Evolutionary conservation across 2,888 invertebrate species (phyloP), one percentile per base, ranked within the genome.

Genomic region (Polylopha cassiicola): DNA sequence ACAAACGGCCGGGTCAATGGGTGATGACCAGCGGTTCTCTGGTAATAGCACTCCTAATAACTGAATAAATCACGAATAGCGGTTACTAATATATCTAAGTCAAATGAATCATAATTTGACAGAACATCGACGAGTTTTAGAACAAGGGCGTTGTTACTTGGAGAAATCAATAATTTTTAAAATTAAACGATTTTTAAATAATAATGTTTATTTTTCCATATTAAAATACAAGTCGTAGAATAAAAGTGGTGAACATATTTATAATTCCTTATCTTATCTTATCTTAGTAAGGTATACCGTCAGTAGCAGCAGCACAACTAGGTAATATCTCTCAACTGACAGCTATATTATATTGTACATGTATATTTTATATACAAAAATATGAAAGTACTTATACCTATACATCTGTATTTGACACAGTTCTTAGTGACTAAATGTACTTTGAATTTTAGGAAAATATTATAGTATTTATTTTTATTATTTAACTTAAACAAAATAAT

Each of bases 51-150:
- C 51, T 53, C 61, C 61, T 67, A 73, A 70, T 69, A 72, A 58
- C 67, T 65, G 63, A 70, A 74, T 73, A 77, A 73, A 71, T 73
- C 67, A 71, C 61, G 41, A 47, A 45, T 65, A 68, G 72, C 76
- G 63, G 69, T 68, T 53, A 53, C 49, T 41, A 41, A 41, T 56
- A 61, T 58, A 63, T 60, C 58, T 53, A 51, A 52, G 49, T 60
- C 62, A 68, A 71, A 78, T 76, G 60, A 69, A 72, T 71, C 63
- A 67, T 76, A 74, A 76, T 73, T 72, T 72, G 77, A 72, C 66
- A 68, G 62, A 58, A 31, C 55, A 47, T 50, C 61, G 61, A 73
- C 67, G 58, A 57, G 68, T 65, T 61, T 61, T 66, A 71, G 61
- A 71, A 73, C 72, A 64, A 69, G 70, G 74, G 78, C 68, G 74